Percentiles rank a stretch among this genome's conserved stretches.
These are phyloP conservation scores for Lipophrys pholis DNA, from an alignment of 2,113 vertebrate genomes.

Conservation along the genomic window DNA sequence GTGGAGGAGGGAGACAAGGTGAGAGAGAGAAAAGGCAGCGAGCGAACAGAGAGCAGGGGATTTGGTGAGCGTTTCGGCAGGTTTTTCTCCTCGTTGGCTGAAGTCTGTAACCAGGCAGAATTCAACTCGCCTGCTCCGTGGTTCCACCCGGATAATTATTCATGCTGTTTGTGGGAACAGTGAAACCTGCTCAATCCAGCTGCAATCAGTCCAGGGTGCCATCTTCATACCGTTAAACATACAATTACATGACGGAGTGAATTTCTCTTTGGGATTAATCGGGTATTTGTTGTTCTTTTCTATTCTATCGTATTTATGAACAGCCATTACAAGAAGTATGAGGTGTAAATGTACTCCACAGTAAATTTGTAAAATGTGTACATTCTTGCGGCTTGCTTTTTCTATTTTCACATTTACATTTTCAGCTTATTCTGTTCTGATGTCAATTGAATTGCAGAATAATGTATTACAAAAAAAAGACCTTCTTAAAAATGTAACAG, in stretches of 20 bases:
- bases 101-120: conserved; percentile 71
- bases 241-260: background rate
- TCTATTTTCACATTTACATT: too few species aligned
- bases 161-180: conserved; percentile 75
- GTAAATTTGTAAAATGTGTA: too few species aligned
- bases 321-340: too few species aligned
- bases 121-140: conserved; percentile 60
- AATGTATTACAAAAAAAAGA: too few species aligned
- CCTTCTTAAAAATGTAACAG: too few species aligned
- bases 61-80: conserved; percentile 52
- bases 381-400: too few species aligned
- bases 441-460: too few species aligned
- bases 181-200: conserved; percentile 77
- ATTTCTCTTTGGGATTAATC: too few species aligned
- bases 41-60: conserved; percentile 34
- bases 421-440: too few species aligned
- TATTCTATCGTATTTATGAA: too few species aligned
- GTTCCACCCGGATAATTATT: conserved; percentile 79
- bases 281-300: too few species aligned
- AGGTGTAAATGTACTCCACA: too few species aligned
- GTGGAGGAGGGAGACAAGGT: background rate
- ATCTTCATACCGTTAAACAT: conserved; percentile 16
- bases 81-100: conserved; percentile 61
- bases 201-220: conserved; percentile 57
- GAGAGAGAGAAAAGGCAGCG: conserved; percentile 9